Base-by-base conservation (phyloP, 2,113 vertebrate genomes). In the Nyctibius bracteatus region DNA sequence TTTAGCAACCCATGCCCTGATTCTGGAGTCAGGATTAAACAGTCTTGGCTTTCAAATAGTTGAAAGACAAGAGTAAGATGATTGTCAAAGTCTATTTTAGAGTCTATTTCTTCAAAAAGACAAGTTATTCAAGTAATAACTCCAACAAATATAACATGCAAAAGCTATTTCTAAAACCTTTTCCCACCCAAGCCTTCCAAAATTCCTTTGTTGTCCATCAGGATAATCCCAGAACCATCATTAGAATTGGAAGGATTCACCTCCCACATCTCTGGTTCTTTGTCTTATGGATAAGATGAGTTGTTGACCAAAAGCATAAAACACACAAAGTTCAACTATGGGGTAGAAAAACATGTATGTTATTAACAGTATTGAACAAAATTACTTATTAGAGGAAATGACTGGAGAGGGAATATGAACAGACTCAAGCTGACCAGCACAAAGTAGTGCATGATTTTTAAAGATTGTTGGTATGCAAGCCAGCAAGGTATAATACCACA, bases 361-460 rank as follows among this genome's bases (percentile, higher is more conserved):
- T 61, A 43, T n/a, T 20, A 68, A 67, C 37, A 22, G 18, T 28
- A 35, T 8, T 41, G 9, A 52, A 15, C 18, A 62, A 83, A 67
- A 68, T n/a, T 41, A 79, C 33, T 25, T 49, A 22, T 8, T 31
- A 28, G 25, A 68, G 33, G 35, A 54, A 65, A 33, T 8, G 15
- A 61, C n/a, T 22, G 46, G 5, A 27, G 5, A 18, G 3, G 4
- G 5, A 8, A 14, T 49, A 74, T 0, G 3, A 68, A 49, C 54
- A 51, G 35, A 37, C 23, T 52, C 37, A 14, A 57, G 28, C 5
- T 2, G 4, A 63, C 17, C 19, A 63, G 52, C 59, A 67, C n/a
- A 13, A 31, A 66, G 27, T 49, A 57, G 33, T 61, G 55, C 3
- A 9, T 6, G 10, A 25, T 27, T 85, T 27, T 67, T 67, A 63